Conservation (phyloP, 2,113 vertebrate species). For the Psophia crepitans region DNA sequence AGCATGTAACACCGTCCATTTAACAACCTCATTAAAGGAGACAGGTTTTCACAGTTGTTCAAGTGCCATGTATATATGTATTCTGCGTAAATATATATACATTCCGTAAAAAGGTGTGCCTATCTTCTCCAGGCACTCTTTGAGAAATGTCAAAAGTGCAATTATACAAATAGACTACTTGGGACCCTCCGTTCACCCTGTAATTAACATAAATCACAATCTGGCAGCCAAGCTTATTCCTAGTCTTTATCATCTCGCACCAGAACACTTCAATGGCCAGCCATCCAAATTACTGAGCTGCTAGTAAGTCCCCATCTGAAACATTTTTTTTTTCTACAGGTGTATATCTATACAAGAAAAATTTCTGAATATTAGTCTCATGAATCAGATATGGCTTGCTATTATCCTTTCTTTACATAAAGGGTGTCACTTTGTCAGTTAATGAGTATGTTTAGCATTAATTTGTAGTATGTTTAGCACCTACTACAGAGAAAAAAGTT, state of each 20-base stretch:
- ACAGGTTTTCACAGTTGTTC: constrained; percentile 10
- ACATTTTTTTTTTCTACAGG: not conserved
- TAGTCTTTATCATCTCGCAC: not conserved
- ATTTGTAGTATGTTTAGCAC: not conserved
- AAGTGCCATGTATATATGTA: not conserved
- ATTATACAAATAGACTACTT: not conserved
- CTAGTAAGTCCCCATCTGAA: not conserved
- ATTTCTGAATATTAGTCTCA: not conserved
- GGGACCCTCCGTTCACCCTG: not conserved
- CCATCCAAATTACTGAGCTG: not conserved
- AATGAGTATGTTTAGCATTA: not conserved
- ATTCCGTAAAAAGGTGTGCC: not conserved
- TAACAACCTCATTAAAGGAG: not conserved
- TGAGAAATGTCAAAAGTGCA: constrained; percentile 17
- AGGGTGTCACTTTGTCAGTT: not conserved
- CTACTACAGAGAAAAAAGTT: not conserved
- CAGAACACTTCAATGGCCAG: not conserved
- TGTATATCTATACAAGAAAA: not conserved
- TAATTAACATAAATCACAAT: constrained; percentile 29
- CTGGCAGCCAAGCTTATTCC: not conserved
- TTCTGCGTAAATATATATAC: not conserved
- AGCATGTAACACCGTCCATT: not conserved
- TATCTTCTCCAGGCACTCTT: not conserved
- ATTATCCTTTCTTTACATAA: not conserved
- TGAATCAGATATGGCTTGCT: not conserved